Base-by-base conservation (phyloP, 2,113 vertebrate genomes). In the Grantiella picta region DNA sequence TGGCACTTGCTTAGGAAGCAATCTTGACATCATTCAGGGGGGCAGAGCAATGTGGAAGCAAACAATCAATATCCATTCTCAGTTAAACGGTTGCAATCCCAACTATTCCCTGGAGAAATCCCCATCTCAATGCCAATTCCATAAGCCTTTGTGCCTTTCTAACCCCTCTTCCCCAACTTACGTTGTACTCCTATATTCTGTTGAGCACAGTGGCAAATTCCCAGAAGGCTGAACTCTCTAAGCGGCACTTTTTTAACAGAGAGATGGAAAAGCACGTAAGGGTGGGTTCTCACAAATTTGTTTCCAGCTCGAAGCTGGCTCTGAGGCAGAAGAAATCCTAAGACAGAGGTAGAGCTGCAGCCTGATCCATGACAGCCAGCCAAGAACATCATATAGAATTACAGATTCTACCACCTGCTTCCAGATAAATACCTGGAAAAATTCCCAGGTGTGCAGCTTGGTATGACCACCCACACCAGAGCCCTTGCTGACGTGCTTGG, bases 101-200 rank as follows among this genome's bases (percentile, higher is more conserved):
- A 57, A 5, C 22, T 47, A 24, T 9, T 13, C 25, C 24, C 28
- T 12, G 2, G 28, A 66, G n/a, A 86, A 91, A 59, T 33, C 10
- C 27, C 22, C 29, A 50, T 31, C 20, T 45, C 15, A 1, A 20
- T 10, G 33, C 35, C 13, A 64, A 31, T 59, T 63, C 38, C 31
- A 22, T 23, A 35, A 82, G 15, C 17, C 3, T 80, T 61, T 29
- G 24, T 61, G 42, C 12, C 42, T 89, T 72, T 56, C 29, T 33
- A 91, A 23, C 0, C 1, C 4, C 2, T 2, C 17, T 6, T 12
- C 7, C 13, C 20, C 12, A 24, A 3, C 1, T 59, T 49, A 54
- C 0, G 0, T 25, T 22, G 5, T 23, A n/a, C 31, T 80, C 50
- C 25, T 22, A 50, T 10, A 13, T 22, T 59, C 35, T 38, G 60